A percentile compares a stretch with the other conserved stretches of the same genome.
Conservation (phyloP, 2,888 invertebrate genomes). For the Drosophila ustulata region DNA sequence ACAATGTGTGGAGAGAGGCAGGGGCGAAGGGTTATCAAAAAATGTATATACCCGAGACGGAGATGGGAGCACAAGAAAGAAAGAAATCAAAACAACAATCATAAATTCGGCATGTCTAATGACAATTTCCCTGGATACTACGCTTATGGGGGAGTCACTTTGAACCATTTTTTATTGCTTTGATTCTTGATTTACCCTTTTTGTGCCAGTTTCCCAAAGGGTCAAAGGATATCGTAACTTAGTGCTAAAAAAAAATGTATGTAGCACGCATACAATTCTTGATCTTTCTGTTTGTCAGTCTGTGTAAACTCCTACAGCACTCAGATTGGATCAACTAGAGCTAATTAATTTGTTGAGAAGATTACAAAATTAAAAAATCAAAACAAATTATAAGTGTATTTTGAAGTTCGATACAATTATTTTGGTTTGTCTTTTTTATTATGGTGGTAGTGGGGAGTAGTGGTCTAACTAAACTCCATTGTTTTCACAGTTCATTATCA, state of each 20-base stretch:
- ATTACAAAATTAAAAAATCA: no score
- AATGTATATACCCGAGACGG: constrained; percentile 26
- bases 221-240: not conserved
- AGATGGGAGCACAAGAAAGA: constrained; percentile 14
- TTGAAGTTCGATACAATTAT: no score
- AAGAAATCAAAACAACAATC: constrained; percentile 80
- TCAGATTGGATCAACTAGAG: no score
- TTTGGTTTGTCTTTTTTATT: no score
- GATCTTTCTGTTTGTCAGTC: no score
- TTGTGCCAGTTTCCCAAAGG: constrained; percentile 15
- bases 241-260: not conserved
- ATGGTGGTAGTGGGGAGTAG: no score
- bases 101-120: constrained; percentile 83
- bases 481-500: no score
- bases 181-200: constrained; percentile 50
- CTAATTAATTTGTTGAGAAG: no score
- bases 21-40: constrained; percentile 49
- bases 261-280: not conserved
- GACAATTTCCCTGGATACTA: constrained; percentile 64
- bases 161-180: constrained; percentile 56
- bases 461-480: no score
- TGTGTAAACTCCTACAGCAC: no score
- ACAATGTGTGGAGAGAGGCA: constrained; percentile 5
- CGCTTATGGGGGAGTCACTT: constrained; percentile 30
- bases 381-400: no score